Evolutionary conservation across 2,888 invertebrate genomes (phyloP), one percentile per base, ranked within the genome.

Genomic region (Harmothoe impar): DNA sequence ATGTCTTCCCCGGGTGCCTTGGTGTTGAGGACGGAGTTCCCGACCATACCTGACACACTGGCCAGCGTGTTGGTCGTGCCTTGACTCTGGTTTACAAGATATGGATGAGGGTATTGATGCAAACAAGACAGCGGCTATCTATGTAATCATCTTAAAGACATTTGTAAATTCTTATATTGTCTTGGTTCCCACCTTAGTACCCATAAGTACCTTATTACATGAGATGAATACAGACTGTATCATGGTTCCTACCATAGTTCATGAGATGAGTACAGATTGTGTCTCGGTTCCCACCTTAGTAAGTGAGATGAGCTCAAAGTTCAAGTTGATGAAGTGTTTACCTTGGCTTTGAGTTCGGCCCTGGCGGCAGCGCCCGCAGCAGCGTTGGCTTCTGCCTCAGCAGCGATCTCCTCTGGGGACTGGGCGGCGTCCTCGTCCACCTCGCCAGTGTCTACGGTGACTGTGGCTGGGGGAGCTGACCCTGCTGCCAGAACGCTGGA

Each of bases 331-430:
- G n/a, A n/a, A n/a, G n/a, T n/a, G n/a, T n/a, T n/a, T n/a, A 62
- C 62, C n/a, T 62, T 20, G 15, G 62, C 72, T 25, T 15, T 72
- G 3, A 72, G 25, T 15, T 0, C 72, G 17, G 72, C 72, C 29
- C 29, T 72, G 72, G 72, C 72, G 3, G 72, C 72, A 0, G 72
- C 72, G 25, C 25, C 31, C 0, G 29, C 31, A 0, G 0, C 31
- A 25, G 72, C 72, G 25, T 29, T 72, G 72, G 72, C 72, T 15
- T 7, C 72, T 0, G 25, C 72, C 72, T 29, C 15, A 7, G 84
- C 84, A 43, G 84, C 84, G 25, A 84, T 43, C 43, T 84, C 84
- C 84, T 84, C 84, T n/a, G 84, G 84, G 0, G 84, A 84, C 33
- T 25, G 43, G n/a, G 43, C 43, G 1, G 84, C 33, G 33, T 84